A percentile compares a stretch with the other conserved stretches of the same genome.
These are phyloP conservation scores for Cosmia trapezina DNA, from an alignment of 2,888 invertebrate genomes.

Conservation along the genomic window DNA sequence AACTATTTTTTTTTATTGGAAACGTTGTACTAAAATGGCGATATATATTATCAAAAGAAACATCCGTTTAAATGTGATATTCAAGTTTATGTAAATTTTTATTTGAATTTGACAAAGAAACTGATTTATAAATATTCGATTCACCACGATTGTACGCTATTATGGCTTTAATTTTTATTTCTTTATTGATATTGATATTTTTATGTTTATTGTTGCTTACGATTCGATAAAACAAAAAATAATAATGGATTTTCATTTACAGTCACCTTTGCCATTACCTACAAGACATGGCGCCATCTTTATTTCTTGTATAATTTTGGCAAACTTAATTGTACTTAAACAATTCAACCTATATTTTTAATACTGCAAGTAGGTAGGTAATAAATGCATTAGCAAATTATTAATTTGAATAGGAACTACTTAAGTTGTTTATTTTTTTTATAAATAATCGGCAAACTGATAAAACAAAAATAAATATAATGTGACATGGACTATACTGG, in stretches of 20 bases:
- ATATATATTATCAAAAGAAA: not conserved
- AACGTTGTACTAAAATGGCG: not conserved
- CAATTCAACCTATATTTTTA: not conserved
- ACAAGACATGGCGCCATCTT: not conserved
- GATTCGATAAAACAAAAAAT: not conserved
- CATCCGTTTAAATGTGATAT: too few species aligned
- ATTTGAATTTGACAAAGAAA: slow-evolving; percentile 17
- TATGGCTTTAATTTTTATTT: not conserved
- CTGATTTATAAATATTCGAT: not conserved
- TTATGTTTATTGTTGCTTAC: not conserved
- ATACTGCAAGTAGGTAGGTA: not conserved
- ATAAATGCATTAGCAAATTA: not conserved
- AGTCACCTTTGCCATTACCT: not conserved
- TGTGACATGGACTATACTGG: not conserved
- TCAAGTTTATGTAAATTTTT: slow-evolving; percentile 1
- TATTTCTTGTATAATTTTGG: not conserved
- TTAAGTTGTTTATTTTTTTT: not conserved
- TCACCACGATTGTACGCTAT: slow-evolving; percentile 16
- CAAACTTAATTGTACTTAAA: not conserved
- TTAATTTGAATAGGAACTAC: not conserved
- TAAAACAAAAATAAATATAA: slow-evolving; percentile 6
- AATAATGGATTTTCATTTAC: not conserved
- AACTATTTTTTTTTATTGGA: slow-evolving; percentile 12
- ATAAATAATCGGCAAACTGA: not conserved
- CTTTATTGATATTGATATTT: not conserved